These are phyloP conservation scores for Spilosoma lubricipeda DNA, from an alignment of 2,888 invertebrate species.

Conservation along the genomic window DNA sequence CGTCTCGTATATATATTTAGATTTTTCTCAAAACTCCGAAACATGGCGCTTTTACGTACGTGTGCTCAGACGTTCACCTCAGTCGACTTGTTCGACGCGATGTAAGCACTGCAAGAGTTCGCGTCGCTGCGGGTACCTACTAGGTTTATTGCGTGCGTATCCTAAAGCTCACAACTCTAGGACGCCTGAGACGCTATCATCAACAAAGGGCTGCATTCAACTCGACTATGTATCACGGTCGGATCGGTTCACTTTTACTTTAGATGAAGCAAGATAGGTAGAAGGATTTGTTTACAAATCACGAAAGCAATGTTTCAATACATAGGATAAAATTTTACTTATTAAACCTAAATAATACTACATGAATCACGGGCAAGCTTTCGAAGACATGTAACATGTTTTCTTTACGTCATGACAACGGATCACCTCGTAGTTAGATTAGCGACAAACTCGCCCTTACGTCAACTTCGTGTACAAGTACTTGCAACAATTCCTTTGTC, in stretches of 20 bases:
- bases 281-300: slow-evolving; percentile 56
- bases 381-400: slow-evolving; percentile 42
- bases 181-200: slow-evolving; percentile 79
- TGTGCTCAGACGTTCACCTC: slow-evolving; percentile 54
- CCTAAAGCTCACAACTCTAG: slow-evolving; percentile 68
- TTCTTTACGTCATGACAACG: slow-evolving; percentile 42
- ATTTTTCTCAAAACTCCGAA: slow-evolving; percentile 14
- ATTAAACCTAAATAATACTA: slow-evolving; percentile 4
- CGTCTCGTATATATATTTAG: neutral
- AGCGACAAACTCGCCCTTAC: slow-evolving; percentile 70
- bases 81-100: slow-evolving; percentile 40
- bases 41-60: slow-evolving; percentile 36
- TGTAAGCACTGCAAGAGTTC: slow-evolving; percentile 42
- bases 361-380: slow-evolving; percentile 27
- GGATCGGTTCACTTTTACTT: slow-evolving; percentile 84
- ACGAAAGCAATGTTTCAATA: neutral
- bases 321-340: neutral
- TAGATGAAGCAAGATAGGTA: slow-evolving; percentile 80
- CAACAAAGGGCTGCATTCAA: slow-evolving; percentile 81
- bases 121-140: slow-evolving; percentile 54
- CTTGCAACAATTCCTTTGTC: slow-evolving; percentile 81
- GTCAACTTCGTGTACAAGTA: slow-evolving; percentile 66
- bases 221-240: slow-evolving; percentile 77
- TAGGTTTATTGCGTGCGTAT: slow-evolving; percentile 70
- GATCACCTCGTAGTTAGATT: slow-evolving; percentile 66